Conservation (phyloP, 37 sponge, comb jelly and placozoan species). For the Petrosia ficiformis region DNA sequence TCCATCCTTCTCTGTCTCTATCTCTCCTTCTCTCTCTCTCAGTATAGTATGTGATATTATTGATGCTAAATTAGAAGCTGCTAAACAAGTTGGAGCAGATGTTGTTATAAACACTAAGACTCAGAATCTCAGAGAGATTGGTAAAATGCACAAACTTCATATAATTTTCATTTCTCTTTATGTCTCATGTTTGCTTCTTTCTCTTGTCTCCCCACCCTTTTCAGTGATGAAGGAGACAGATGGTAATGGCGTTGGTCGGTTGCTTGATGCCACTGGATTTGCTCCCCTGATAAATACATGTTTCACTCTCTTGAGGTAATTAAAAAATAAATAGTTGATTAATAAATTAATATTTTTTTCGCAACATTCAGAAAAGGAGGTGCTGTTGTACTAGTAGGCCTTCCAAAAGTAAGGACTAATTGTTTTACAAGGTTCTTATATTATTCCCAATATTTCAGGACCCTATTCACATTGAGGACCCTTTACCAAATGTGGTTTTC, state of each 20-base stretch:
- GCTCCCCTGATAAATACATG: slow-evolving; percentile 67
- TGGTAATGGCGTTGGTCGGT: slow-evolving; percentile 81
- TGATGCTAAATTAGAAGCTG: slow-evolving; percentile 53
- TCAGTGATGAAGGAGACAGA: slow-evolving; percentile 75
- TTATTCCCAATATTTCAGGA: slow-evolving; percentile 12
- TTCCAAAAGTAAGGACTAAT: slow-evolving; percentile 61
- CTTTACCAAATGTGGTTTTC: slow-evolving; percentile 71
- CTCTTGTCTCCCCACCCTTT: neutral
- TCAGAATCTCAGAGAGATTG: slow-evolving; percentile 62
- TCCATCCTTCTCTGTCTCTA: neutral
- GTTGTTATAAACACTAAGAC: slow-evolving; percentile 66
- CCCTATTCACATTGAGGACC: slow-evolving; percentile 80
- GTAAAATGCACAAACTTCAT: too few relatives aligned
- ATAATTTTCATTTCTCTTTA: too few relatives aligned
- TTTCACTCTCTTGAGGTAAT: slow-evolving; percentile 79
- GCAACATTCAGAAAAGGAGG: slow-evolving; percentile 75
- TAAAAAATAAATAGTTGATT: too few relatives aligned
- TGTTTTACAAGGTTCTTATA: neutral
- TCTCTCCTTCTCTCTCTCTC: slow-evolving; percentile 4
- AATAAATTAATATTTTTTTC: too few relatives aligned
- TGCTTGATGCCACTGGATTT: slow-evolving; percentile 82
- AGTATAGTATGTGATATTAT: slow-evolving; percentile 79
- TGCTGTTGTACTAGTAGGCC: slow-evolving; percentile 67
- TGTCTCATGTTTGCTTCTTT: neutral
- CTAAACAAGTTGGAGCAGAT: slow-evolving; percentile 77